These are phyloP conservation scores for Cerastoderma edule DNA, from an alignment of 2,888 invertebrate genomes.

Conservation along the genomic window DNA sequence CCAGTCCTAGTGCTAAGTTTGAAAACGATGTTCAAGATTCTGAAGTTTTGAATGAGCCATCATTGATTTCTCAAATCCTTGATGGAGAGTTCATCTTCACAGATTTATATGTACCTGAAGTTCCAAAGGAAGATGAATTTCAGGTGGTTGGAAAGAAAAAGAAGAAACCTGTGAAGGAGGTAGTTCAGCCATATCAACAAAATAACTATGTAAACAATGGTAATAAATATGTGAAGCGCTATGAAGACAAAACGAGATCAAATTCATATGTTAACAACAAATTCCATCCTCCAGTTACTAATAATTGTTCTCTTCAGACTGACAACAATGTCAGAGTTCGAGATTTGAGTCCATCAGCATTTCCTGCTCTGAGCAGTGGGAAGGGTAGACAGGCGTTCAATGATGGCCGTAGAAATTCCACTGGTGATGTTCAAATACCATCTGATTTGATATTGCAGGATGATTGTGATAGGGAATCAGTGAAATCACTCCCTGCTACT, in stretches of 20 bases:
- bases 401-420: constrained; percentile 74
- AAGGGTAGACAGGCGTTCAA: constrained; percentile 58
- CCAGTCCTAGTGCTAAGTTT: constrained; percentile 39
- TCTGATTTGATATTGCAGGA: constrained; percentile 68
- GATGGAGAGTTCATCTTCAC: constrained; percentile 70
- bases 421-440: constrained; percentile 72
- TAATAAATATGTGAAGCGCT: constrained; percentile 39
- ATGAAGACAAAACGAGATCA: constrained; percentile 52
- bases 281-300: constrained; percentile 36
- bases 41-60: constrained; percentile 26
- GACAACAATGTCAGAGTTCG: constrained; percentile 53
- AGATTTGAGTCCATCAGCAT: constrained; percentile 79
- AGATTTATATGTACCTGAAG: constrained; percentile 67
- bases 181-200: constrained; percentile 28
- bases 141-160: constrained; percentile 75
- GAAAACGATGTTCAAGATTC: constrained; percentile 26
- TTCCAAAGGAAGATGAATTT: constrained; percentile 70
- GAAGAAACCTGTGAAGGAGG: constrained; percentile 58
- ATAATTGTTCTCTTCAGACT: constrained; percentile 26
- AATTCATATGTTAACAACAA: constrained; percentile 37
- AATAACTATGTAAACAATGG: constrained; percentile 45
- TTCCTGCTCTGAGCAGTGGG: constrained; percentile 72
- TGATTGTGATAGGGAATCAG: constrained; percentile 80
- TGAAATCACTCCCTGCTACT: constrained; percentile 77
- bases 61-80: constrained; percentile 29